A percentile compares a stretch with the other conserved stretches of the same genome.
These are phyloP conservation scores for Chrysaora quinquecirrha DNA, from an alignment of 30 jellyfish, hydroid and myxozoan species.

Conservation along the genomic window DNA sequence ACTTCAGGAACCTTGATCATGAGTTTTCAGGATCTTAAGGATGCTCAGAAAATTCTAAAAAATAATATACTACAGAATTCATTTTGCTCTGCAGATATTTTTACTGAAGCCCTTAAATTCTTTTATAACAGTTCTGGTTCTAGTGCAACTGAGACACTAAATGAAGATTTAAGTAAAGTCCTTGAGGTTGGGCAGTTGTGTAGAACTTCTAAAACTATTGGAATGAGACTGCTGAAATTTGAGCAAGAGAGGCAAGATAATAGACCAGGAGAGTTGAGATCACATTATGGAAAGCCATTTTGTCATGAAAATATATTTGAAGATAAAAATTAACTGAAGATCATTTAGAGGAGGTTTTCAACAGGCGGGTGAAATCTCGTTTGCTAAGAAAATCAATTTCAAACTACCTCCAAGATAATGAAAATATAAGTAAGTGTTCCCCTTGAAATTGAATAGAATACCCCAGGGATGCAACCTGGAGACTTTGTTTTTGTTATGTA, in stretches of 20 bases:
- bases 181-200: neutral
- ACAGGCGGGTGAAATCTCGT: neutral
- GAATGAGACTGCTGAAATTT: neutral
- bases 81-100: constrained; percentile 41
- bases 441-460: too few relatives aligned
- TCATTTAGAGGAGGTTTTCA: too few relatives aligned
- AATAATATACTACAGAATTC: constrained; percentile 35
- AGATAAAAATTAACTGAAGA: neutral
- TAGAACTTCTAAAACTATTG: neutral
- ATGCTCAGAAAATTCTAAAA: constrained; percentile 28
- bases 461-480: too few relatives aligned
- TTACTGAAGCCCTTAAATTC: constrained; percentile 17
- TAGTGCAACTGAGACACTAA: neutral
- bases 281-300: neutral
- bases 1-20: neutral
- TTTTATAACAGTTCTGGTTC: neutral
- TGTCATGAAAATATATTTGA: neutral
- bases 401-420: too few relatives aligned
- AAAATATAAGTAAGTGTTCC: neutral
- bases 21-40: constrained; percentile 42
- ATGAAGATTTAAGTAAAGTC: neutral
- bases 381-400: neutral
- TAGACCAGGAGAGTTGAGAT: neutral
- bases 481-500: too few relatives aligned
- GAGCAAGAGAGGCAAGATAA: neutral